These are phyloP conservation scores for Plagodis pulveraria DNA, from an alignment of 2,888 invertebrate genomes.

Conservation along the genomic window DNA sequence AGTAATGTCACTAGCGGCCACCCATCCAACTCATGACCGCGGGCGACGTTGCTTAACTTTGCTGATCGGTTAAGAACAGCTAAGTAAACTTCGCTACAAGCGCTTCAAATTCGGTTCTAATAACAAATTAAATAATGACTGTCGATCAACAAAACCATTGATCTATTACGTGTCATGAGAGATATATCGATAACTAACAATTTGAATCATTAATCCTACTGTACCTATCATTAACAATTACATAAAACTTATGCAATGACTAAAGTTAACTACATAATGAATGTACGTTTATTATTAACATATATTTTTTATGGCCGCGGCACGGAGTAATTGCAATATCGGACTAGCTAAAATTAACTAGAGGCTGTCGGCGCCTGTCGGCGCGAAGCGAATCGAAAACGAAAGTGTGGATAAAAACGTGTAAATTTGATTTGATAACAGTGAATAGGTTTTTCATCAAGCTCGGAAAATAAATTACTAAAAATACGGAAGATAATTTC, in stretches of 20 bases:
- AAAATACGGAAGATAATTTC: too few relatives aligned
- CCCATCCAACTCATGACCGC: too few relatives aligned
- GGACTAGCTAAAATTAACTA: slow-evolving; percentile 5
- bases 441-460: not conserved
- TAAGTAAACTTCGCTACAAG: too few relatives aligned
- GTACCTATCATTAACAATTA: slow-evolving; percentile 14
- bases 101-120: too few relatives aligned
- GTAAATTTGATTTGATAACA: not conserved
- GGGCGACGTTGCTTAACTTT: too few relatives aligned
- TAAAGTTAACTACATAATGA: slow-evolving; percentile 18
- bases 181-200: not conserved
- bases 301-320: slow-evolving; percentile 7
- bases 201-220: slow-evolving; percentile 6
- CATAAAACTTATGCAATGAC: slow-evolving; percentile 14
- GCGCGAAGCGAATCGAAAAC: slow-evolving; percentile 35
- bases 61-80: too few relatives aligned
- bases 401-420: slow-evolving; percentile 33
- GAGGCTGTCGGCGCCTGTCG: slow-evolving; percentile 20
- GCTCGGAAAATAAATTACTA: too few relatives aligned
- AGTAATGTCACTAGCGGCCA: too few relatives aligned
- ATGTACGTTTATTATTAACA: slow-evolving; percentile 2
- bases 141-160: not conserved
- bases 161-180: not conserved
- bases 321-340: slow-evolving; percentile 4
- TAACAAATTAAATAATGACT: not conserved